phyloP scores from a whole-genome alignment of 2,113 vertebrate genomes.

The Leucoraja erinaceus region DNA sequence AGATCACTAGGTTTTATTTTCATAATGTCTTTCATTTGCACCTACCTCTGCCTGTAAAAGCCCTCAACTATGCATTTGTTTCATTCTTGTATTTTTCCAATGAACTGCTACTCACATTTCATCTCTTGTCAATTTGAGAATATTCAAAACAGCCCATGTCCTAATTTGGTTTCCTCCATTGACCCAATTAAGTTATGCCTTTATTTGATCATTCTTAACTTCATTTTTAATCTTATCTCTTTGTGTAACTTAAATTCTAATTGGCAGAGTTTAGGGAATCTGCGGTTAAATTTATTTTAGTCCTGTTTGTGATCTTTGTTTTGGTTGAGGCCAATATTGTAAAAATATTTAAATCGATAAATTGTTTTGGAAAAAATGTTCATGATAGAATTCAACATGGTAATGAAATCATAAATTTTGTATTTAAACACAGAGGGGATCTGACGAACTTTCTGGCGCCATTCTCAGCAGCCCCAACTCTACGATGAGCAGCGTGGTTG shows the following conservation, averaged over 20 bases:
- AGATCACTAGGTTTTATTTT: too few relatives aligned
- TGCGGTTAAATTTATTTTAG: neutral
- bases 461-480: conserved; percentile 92
- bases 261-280: neutral
- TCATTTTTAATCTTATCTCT: too few relatives aligned
- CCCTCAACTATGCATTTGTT: too few relatives aligned
- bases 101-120: too few relatives aligned
- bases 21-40: too few relatives aligned
- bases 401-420: conserved; percentile 23
- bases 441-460: conserved; percentile 89
- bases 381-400: neutral
- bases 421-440: conserved; percentile 76
- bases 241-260: neutral
- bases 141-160: too few relatives aligned
- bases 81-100: too few relatives aligned
- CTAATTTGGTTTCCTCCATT: too few relatives aligned
- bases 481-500: conserved; percentile 84
- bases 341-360: neutral
- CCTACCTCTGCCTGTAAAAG: too few relatives aligned
- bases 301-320: neutral
- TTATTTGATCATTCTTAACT: too few relatives aligned
- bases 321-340: neutral
- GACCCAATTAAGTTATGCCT: too few relatives aligned
- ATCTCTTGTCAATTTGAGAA: too few relatives aligned
- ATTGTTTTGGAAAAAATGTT: neutral